Conservation (phyloP, 2,113 vertebrate genomes). For the Bothrops jararaca region DNA sequence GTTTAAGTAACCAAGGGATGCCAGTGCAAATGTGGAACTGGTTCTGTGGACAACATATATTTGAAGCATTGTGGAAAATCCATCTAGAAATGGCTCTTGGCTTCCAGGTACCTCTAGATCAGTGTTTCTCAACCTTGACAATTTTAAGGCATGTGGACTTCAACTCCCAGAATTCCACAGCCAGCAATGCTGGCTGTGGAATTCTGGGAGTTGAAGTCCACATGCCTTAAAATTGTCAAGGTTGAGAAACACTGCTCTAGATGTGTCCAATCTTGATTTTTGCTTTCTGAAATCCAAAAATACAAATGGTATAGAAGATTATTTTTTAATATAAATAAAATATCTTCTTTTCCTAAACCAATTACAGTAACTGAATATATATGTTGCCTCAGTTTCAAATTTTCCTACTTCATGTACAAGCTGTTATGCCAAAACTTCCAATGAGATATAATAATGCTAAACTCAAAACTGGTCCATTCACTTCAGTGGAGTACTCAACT, state of each 20-base stretch:
- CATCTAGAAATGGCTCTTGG: not conserved
- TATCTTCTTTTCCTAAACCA: not conserved
- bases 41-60: not conserved
- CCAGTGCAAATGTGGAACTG: not conserved
- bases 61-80: not conserved
- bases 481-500: not conserved
- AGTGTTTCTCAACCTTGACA: no score
- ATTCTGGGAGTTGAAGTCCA: no score
- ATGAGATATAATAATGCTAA: not conserved
- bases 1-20: not conserved
- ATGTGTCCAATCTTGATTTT: not conserved
- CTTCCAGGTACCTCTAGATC: not conserved
- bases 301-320: not conserved
- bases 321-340: not conserved
- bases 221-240: no score
- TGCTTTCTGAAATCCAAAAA: not conserved
- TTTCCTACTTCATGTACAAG: not conserved
- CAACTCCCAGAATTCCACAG: no score
- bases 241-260: no score
- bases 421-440: not conserved
- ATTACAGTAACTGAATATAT: not conserved
- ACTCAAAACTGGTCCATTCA: not conserved
- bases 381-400: not conserved
- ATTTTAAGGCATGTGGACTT: no score
- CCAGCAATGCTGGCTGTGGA: no score